Conservation (phyloP, 1,140 invertebrate species). For the Hylyphantes graminicola region DNA sequence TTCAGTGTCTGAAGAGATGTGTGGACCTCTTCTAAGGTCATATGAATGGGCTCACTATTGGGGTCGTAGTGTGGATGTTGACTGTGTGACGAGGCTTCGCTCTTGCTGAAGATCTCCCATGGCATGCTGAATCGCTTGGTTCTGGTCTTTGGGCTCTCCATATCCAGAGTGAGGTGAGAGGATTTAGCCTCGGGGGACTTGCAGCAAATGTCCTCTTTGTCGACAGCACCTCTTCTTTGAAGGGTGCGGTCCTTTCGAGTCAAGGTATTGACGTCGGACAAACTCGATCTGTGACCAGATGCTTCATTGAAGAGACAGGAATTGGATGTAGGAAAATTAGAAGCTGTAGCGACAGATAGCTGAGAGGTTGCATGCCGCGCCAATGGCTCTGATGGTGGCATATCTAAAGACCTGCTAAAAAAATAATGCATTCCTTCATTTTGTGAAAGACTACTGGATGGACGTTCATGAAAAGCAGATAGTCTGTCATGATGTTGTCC, state of each 20-base stretch:
- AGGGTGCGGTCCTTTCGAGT: slow-evolving; percentile 10
- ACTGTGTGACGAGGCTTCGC: slow-evolving; percentile 29
- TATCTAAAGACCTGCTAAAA: slow-evolving; percentile 61
- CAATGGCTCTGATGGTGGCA: slow-evolving; percentile 49
- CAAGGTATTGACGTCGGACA: slow-evolving; percentile 39
- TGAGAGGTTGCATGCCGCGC: slow-evolving; percentile 41
- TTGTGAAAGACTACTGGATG: slow-evolving; percentile 60
- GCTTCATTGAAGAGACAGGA: slow-evolving; percentile 50
- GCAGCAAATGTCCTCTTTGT: slow-evolving; percentile 8
- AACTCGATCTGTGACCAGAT: slow-evolving; percentile 38
- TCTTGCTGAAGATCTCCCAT: slow-evolving; percentile 54
- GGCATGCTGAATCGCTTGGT: slow-evolving; percentile 52
- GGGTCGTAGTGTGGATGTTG: slow-evolving; percentile 27
- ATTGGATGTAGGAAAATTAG: slow-evolving; percentile 55
- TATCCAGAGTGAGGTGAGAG: slow-evolving; percentile 25
- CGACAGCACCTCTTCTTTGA: neutral
- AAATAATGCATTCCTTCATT: slow-evolving; percentile 59
- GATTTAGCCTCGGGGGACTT: slow-evolving; percentile 37
- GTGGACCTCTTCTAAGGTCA: slow-evolving; percentile 86
- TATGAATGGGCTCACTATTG: slow-evolving; percentile 79
- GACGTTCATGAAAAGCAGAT: slow-evolving; percentile 61
- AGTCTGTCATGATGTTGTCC: slow-evolving; percentile 56
- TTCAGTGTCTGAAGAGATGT: slow-evolving; percentile 74
- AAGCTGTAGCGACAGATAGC: slow-evolving; percentile 43
- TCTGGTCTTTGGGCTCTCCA: slow-evolving; percentile 35